Evolutionary conservation across 2,888 invertebrate species (phyloP).

Genomic region (Chirona hameri): DNA sequence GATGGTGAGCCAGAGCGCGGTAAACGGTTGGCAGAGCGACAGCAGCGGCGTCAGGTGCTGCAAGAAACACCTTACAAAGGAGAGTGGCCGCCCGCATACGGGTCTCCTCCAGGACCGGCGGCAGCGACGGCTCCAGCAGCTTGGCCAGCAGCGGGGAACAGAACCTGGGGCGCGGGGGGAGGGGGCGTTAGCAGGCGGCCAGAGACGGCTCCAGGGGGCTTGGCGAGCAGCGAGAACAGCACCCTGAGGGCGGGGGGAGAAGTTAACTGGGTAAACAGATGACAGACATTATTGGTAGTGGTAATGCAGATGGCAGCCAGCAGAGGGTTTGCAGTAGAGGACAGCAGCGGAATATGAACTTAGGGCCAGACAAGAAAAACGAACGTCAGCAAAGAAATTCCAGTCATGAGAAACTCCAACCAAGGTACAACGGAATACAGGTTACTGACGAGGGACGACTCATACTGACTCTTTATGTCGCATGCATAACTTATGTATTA

Average conservation of each 20-base stretch:
- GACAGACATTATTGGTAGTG: not conserved
- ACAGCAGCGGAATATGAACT: too few relatives aligned
- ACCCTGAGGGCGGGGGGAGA: constrained; percentile 55
- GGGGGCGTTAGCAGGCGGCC: too few relatives aligned
- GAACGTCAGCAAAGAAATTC: too few relatives aligned
- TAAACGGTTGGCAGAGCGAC: constrained; percentile 76
- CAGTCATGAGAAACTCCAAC: too few relatives aligned
- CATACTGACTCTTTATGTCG: too few relatives aligned
- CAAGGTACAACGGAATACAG: too few relatives aligned
- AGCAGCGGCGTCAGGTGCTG: constrained; percentile 87
- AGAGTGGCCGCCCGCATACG: constrained; percentile 83
- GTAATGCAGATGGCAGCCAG: too few relatives aligned
- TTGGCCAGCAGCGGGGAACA: constrained; percentile 80
- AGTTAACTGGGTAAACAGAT: not conserved
- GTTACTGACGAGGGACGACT: too few relatives aligned
- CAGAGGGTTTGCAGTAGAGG: too few relatives aligned
- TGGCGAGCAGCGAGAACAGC: constrained; percentile 77
- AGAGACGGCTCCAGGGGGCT: constrained; percentile 61
- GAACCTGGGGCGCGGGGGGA: constrained; percentile 78
- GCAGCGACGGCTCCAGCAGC: constrained; percentile 59
- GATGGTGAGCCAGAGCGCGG: constrained; percentile 86
- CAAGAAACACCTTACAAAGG: constrained; percentile 88
- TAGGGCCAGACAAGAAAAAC: too few relatives aligned
- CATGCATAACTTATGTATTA: too few relatives aligned
- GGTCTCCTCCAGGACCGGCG: constrained; percentile 73